Evolutionary conservation across 2,888 invertebrate genomes (phyloP), one percentile per base, ranked within the genome.

Genomic region (Lasiommata megera): DNA sequence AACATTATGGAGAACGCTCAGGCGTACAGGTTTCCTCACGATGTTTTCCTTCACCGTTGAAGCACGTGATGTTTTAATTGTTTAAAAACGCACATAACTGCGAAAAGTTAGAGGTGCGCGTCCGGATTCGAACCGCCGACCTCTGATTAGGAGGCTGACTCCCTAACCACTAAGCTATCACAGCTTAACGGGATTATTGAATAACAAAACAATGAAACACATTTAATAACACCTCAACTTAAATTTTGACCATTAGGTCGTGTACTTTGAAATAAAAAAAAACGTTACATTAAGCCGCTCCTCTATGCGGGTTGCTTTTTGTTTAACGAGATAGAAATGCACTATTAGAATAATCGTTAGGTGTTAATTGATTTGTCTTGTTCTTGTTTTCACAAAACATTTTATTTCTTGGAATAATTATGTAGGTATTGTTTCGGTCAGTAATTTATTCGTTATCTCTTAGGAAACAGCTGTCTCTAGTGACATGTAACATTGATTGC

Each of bases 341-440:
- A 6, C 54, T 56, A 48, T 60, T 43, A 52, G 55, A 60, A 63
- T 64, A 56, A 48, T 57, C 23, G 51, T 61, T 36, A 12, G 54
- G 57, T 56, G 63, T 59, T 70, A 70, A 71, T 73, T 72, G 70
- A 68, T 68, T 68, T 68, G 63, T 68, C 65, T 58, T 62, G 66
- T 67, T 61, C 52, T 57, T 43, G 59, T 23, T 12, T 48, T 51
- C 36, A 34, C 14, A 37, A 37, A 34, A 36, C 23, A 8, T 34
- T 50, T 18, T 38, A 38, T 31, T 31, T 50, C 29, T 43, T 41
- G 7, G 16, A 34, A 17, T 41, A 12, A 31, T 41, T 36, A 47
- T 1, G 8, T 12, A 0, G 6, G 12, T 28, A 28, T 28, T 43
- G 43, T 43, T 28, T 43, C 23, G 17, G 37, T 28, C 37, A 28